Conservation (phyloP, 2,113 vertebrate genomes). For the Silurus asotus region DNA sequence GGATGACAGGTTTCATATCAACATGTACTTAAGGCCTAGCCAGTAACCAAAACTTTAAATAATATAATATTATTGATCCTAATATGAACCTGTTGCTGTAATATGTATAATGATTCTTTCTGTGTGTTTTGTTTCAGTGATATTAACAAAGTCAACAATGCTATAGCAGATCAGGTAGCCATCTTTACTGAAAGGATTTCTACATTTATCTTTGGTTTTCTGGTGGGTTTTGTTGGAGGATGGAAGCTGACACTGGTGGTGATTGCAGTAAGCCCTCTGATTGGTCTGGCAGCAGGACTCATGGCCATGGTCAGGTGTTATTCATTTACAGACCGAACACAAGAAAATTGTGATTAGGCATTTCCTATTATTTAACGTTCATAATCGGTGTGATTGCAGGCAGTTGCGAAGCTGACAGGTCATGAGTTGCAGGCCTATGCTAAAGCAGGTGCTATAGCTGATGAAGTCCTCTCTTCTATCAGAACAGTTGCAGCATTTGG, state of each 20-base stretch:
- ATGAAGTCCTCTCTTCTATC: constrained; percentile 75
- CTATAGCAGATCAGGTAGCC: constrained; percentile 75
- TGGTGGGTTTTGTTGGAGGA: constrained; percentile 75
- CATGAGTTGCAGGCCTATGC: constrained; percentile 72
- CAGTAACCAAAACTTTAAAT: not conserved
- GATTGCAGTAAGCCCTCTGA: constrained; percentile 73
- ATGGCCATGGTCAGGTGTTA: constrained; percentile 70
- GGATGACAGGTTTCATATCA: not conserved
- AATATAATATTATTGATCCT: not conserved
- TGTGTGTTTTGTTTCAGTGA: constrained; percentile 60
- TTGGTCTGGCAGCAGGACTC: constrained; percentile 72
- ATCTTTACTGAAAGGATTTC: constrained; percentile 76
- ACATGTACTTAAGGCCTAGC: not conserved
- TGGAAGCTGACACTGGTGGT: constrained; percentile 79
- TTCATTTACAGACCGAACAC: not conserved
- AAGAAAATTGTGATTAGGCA: not conserved
- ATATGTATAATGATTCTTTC: not conserved
- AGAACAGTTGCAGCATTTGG: constrained; percentile 76
- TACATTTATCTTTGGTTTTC: constrained; percentile 74
- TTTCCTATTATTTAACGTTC: not conserved
- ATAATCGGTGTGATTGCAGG: constrained; percentile 57
- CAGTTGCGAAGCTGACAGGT: constrained; percentile 68
- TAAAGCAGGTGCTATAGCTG: constrained; percentile 75
- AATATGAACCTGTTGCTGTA: not conserved
- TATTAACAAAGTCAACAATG: constrained; percentile 76